Evolutionary conservation across 2,113 vertebrate genomes (phyloP), one percentile per base, ranked within the genome.

Genomic region (Ochotona curzoniae): DNA sequence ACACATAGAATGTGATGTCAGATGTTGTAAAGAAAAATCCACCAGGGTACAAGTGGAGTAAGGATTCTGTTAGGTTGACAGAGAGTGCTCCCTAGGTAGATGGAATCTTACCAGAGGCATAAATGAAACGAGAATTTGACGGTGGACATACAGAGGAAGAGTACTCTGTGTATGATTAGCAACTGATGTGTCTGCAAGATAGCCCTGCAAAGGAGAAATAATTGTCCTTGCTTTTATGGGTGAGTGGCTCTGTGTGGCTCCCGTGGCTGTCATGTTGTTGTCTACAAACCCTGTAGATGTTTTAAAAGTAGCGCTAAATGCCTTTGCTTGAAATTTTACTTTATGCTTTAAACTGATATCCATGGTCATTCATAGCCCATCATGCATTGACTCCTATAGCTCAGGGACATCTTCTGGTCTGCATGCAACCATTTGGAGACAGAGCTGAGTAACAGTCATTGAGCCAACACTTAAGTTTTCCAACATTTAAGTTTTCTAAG

Each of bases 351-450:
- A 90, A 84, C 74, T 86, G 25, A 51, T 71, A 49, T 32, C 30
- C 38, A 93, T 90, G 44, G 30, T 93, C n/a, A 88, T 90, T 79
- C 93, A 20, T 71, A 80, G 8, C 7, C 93, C 44, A 83, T 73
- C 14, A 35, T 51, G 35, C 25, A 49, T 67, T 87, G 18, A 1
- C 71, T 20, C 92, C 3, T 88, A 7, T 9, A 82, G 86, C 69
- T 71, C 35, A 35, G 8, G 17, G 51, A 57, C n/a, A 80, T 90
- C 20, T 70, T 93, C 73, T 73, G n/a, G n/a, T 85, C 44, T 21
- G 18, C 3, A 21, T 67, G 23, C 6, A 96, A 84, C 47, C 30
- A 32, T 92, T 60, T 89, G 51, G 20, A 82, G 32, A 91, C 69
- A 57, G 21, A 89, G 32, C 71, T 1, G 2, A 30, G 26, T 83